Evolutionary conservation across 2,113 vertebrate genomes (phyloP), one percentile per base, ranked within the genome.

Genomic region (Anser cygnoides): DNA sequence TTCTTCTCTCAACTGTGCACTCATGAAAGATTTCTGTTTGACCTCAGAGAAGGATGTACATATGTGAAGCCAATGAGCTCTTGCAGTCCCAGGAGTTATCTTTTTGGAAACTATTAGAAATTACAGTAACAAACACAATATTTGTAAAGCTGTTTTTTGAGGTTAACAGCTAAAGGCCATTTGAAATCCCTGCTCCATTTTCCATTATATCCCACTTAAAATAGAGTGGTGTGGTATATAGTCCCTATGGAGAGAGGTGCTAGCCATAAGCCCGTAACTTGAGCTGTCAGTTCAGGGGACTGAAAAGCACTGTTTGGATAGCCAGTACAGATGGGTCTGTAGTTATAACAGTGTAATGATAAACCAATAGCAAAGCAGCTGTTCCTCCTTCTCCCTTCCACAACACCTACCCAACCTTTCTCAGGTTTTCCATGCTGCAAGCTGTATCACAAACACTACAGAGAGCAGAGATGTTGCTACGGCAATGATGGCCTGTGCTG

Each of bases 91-190:
- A 50, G 33, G 71, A 87, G 46, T 72, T n/a, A 55, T 54, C 65
- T 65, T 92, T 90, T 91, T 75, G 70, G 79, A 92, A 93, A 44
- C 62, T 80, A 68, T 77, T 92, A 92, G 39, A 63, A 81, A 37
- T 73, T 77, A 35, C 65, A 87, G 41, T 65, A 90, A 87, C 37
- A 84, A 68, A 85, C 41, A 43, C 11, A 65, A 29, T 94, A 20
- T 90, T 83, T 94, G 92, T 67, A 61, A 94, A 91, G 68, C 66
- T 83, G 25, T n/a, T 90, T 95, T 63, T 76, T 43, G 75, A 87
- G 59, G 84, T 80, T 88, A 86, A 81, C 59, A 88, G 75, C 84
- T 88, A 28, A 77, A 78, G 72, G 68, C 68, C 33, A 13, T 71
- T 77, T 57, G 62, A 93, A 57, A 88, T 74, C 59, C 67, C n/a